A percentile compares a stretch with the other conserved stretches of the same genome.
Conservation (phyloP, 2,888 invertebrate species). For the Villa cingulata region DNA sequence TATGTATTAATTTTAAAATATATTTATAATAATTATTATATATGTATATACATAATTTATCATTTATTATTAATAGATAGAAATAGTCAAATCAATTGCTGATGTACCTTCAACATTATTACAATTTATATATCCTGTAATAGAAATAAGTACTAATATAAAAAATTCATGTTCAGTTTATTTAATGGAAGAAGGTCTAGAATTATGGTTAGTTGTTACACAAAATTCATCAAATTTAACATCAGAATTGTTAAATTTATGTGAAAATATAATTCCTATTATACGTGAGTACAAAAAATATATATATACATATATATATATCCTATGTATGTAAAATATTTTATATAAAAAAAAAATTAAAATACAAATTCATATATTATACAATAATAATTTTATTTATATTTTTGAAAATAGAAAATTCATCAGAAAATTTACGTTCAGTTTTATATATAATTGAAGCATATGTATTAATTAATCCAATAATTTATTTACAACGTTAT, state of each 20-base stretch:
- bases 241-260: conserved; percentile 54
- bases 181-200: conserved; percentile 80
- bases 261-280: conserved; percentile 58
- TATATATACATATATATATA: neutral
- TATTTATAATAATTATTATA: no score
- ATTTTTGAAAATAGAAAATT: conserved; percentile 45
- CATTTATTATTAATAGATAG: no score
- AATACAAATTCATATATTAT: neutral
- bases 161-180: conserved; percentile 73
- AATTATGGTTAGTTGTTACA: conserved; percentile 75
- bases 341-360: neutral
- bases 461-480: conserved; percentile 65
- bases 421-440: conserved; percentile 65
- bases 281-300: conserved; percentile 47
- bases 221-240: conserved; percentile 57
- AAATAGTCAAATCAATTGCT: conserved; percentile 63
- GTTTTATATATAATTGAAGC: conserved; percentile 72
- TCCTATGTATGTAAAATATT: neutral
- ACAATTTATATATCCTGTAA: conserved; percentile 52
- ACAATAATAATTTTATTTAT: neutral
- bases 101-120: conserved; percentile 45
- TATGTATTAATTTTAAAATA: neutral
- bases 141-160: conserved; percentile 63
- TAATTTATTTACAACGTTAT: conserved; percentile 58
- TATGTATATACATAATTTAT: no score